Evolutionary conservation across 2,113 vertebrate genomes (phyloP).

Genomic region (Zosterops borbonicus): DNA sequence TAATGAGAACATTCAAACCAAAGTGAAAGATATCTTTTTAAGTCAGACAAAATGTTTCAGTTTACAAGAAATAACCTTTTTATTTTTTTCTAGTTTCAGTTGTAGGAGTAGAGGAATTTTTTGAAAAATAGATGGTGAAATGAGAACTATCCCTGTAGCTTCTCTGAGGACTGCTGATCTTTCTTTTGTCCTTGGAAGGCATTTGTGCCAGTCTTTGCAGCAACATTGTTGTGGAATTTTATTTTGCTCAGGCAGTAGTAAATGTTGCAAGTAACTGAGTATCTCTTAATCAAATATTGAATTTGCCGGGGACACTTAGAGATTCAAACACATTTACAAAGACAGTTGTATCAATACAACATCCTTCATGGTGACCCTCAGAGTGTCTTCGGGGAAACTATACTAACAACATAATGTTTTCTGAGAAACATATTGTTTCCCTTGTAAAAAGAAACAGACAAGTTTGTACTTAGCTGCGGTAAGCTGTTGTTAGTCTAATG

Average conservation of each 20-base stretch:
- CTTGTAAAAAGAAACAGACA: neutral
- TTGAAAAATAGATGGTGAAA: neutral
- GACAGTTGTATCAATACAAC: neutral
- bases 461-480: neutral
- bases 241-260: neutral
- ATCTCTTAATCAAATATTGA: constrained; percentile 7
- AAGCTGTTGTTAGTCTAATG: neutral
- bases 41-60: neutral
- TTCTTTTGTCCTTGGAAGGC: neutral
- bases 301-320: neutral
- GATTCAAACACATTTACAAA: neutral
- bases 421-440: neutral
- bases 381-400: neutral
- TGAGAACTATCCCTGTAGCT: neutral
- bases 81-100: neutral
- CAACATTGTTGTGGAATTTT: neutral
- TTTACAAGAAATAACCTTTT: neutral
- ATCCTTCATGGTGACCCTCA: constrained; percentile 8
- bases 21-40: neutral
- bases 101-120: neutral
- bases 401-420: constrained; percentile 10
- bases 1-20: neutral
- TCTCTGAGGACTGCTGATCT: neutral
- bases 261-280: neutral
- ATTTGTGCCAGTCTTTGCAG: neutral